Base-by-base conservation (phyloP, 2,797 vertebrate species). In the Phataginus tricuspis region DNA sequence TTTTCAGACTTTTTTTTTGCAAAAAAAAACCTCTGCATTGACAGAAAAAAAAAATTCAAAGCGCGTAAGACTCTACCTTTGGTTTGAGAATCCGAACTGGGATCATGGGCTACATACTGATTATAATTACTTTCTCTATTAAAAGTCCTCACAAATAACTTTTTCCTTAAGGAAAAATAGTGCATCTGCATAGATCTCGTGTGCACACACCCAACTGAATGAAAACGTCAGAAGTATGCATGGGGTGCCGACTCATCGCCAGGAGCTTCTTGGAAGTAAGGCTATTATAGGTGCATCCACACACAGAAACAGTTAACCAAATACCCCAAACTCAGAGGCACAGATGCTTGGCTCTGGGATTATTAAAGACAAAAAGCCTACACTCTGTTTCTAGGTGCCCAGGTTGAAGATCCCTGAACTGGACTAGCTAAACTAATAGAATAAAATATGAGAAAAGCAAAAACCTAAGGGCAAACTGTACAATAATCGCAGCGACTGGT, bases 111-210 rank as follows among this genome's bases (percentile, higher is more conserved):
- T 45, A 2, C 77, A 78, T 55, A 64, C 25, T 66, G 12, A 64
- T 18, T 11, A 42, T 69, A 77, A 29, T 77, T 86, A 64, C 31
- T 86, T 93, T 94, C 53, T 74, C 42, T 68, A 45, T 45, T 45
- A 59, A 55, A 96, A 90, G 66, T 66, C 59, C 34, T 89, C 45
- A 89, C 18, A 89, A 71, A 78, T 78, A 93, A 94, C 4, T 21
- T 91, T 77, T 77, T 61, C 59, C 25, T 59, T 68, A 16, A 34
- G 63, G 37, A 53, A 84, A 83, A n/a, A 45, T 29, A 74, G 12
- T 75, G 39, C 21, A 45, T 79, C 64, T 7, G 37, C 21, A 80
- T 57, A 69, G 23, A 51, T 37, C 37, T 86, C 66, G 2, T 75
- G 25, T 34, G 37, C 21, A 42, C 31, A 68, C 83, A 49, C 27